These are phyloP conservation scores for Saguinus midas DNA, from an alignment of 2,113 vertebrate species.

Conservation along the genomic window DNA sequence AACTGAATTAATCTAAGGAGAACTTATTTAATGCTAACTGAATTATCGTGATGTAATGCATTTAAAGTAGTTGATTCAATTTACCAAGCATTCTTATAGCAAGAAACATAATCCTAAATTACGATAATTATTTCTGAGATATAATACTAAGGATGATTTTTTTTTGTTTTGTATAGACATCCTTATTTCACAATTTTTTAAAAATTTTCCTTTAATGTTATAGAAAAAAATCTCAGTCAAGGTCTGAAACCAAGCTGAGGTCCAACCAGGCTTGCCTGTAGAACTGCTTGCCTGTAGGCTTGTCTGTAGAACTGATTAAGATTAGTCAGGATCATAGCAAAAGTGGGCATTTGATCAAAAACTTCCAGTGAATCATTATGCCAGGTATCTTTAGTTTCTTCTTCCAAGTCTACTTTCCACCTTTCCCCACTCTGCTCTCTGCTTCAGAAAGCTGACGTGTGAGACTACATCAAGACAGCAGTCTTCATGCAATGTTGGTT, in stretches of 20 bases:
- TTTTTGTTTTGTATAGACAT: neutral
- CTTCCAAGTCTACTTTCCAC: fast-evolving
- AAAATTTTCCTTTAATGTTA: neutral
- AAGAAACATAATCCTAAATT: neutral
- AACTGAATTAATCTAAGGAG: neutral
- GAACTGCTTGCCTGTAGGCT: too few species aligned
- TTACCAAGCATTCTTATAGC: neutral
- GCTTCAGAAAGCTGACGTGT: neutral
- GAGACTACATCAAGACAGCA: neutral
- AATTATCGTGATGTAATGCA: neutral
- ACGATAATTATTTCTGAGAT: neutral
- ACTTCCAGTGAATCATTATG: neutral
- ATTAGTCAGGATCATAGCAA: neutral
- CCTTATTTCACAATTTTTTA: neutral
- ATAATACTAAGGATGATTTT: neutral
- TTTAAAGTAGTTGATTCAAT: neutral
- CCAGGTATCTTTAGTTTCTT: neutral
- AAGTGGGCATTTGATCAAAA: neutral
- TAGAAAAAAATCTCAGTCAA: neutral
- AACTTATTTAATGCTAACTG: neutral
- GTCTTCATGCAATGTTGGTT: fast-evolving
- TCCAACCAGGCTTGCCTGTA: neutral
- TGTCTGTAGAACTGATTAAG: neutral
- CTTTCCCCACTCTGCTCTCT: neutral
- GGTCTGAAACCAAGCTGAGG: neutral